phyloP scores from a whole-genome alignment of 2,113 vertebrate species.

The Scophthalmus maximus region DNA sequence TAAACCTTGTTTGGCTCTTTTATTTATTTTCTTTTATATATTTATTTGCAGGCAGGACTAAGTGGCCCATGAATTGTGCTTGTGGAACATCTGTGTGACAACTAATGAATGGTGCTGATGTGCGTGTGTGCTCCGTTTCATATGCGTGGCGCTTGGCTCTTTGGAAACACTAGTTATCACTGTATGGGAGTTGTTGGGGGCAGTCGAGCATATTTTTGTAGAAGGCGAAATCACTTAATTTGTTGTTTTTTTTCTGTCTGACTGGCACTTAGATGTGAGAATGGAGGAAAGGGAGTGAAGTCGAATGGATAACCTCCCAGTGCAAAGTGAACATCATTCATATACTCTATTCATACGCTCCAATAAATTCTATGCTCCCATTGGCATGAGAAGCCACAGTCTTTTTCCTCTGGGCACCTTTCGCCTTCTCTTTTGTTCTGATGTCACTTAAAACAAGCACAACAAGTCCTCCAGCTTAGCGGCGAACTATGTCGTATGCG shows the following conservation, averaged over 20 bases:
- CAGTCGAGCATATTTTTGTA: constrained; percentile 49
- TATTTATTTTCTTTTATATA: constrained; percentile 39
- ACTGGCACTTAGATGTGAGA: constrained; percentile 42
- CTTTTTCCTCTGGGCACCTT: not conserved
- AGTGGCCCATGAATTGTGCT: constrained; percentile 68
- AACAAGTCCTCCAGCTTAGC: too few relatives aligned
- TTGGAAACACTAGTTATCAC: constrained; percentile 34
- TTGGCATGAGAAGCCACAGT: not conserved
- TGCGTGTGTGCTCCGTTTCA: constrained; percentile 11
- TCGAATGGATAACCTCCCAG: constrained; percentile 58
- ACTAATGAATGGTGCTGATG: constrained; percentile 40
- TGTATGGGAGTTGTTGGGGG: constrained; percentile 43
- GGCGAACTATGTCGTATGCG: too few relatives aligned
- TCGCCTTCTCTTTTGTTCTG: constrained; percentile 20
- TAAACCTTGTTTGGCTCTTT: constrained; percentile 61
- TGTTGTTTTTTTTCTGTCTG: constrained; percentile 36
- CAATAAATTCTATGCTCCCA: constrained; percentile 22
- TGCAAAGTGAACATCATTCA: constrained; percentile 66
- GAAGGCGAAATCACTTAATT: constrained; percentile 44
- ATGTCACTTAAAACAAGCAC: too few relatives aligned
- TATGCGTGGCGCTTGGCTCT: constrained; percentile 22
- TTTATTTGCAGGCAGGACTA: constrained; percentile 55
- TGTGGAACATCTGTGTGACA: constrained; percentile 69
- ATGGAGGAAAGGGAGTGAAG: constrained; percentile 35
- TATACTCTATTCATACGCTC: constrained; percentile 29